Evolutionary conservation across 2,113 vertebrate species (phyloP), one percentile per base, ranked within the genome.

Genomic region (Hyperopisus bebe): DNA sequence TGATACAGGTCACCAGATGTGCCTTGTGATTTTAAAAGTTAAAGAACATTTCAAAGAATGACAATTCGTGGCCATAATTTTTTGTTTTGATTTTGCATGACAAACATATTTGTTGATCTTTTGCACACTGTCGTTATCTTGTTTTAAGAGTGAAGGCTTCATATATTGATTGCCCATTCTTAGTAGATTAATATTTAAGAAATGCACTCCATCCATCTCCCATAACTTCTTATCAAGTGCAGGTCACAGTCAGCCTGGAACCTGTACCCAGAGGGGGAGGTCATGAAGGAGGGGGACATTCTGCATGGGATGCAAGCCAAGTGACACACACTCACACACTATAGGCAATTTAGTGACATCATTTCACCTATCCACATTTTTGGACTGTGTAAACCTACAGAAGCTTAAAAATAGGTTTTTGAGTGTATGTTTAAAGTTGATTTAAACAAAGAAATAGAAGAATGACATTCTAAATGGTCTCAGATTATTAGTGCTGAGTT

Each of bases 1-100:
- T 70, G 27, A 70, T 46, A 70, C 11, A 3, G 66, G 47, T 74
- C 89, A 90, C 83, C 27, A 91, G 91, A 92, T 82, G 51, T 82
- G 77, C 5, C 5, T 82, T 3, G 35, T 24, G 11, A 19, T 42
- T 21, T 44, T 42, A 21, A 42, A 44, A 44, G 70, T 15, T 39
- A 42, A 44, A 24, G 77, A 82, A 46, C 19, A 11, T 84, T 84
- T 47, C 44, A 84, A 6, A 44, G 44, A 84, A 84, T 84, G 19
- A 84, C 82, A 46, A 80, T 39, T 39, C 6, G 39, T 80, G 74
- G 35, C 82, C 44, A 47, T 46, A 24, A 39, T 47, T 15, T 46
- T 46, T 10, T n/a, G 80, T 47, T 3, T 24, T 47, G 21, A 42
- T 46, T 83, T 83, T 83, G 42, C 17, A 47, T 1, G 44, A 47